Evolutionary conservation across 2,113 vertebrate species (phyloP), one percentile per base, ranked within the genome.

Genomic region (Deroptyus accipitrinus): DNA sequence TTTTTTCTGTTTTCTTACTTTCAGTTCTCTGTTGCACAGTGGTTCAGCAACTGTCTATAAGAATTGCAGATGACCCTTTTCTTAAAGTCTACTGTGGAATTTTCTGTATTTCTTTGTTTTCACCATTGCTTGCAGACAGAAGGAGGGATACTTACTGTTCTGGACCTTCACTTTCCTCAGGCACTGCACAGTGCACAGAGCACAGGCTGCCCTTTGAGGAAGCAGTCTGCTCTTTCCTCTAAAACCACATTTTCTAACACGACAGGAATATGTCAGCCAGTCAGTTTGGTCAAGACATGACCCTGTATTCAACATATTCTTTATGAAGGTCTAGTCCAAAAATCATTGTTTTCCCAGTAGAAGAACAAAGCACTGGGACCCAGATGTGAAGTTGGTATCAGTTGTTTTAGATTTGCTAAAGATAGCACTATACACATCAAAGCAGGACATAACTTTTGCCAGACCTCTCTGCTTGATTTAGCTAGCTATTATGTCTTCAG

Each of bases 191-290:
- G 2, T 16, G 41, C 42, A 35, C 13, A 52, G 33, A 28, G 31
- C 1, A 2, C 30, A 81, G 31, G 11, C 8, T 42, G 39, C 20
- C 0, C 0, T 33, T 11, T 28, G 7, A 3, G 10, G 55, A 41
- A 54, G 10, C 4, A 42, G 15, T 31, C 62, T 51, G 16, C 4
- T 62, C 27, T 78, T 82, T 70, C 28, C 39, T 41, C 31, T 74
- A 57, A 83, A 94, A 62, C 9, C n/a, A 41, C 1, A 0, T 61
- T 89, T 83, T 46, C 68, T 74, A 48, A 24, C 15, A 20, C 13
- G 18, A 62, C 22, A 67, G 5, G 46, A 64, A 52, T 28, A 89
- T 27, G 30, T 51, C 41, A 55, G 18, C 4, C 17, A 30, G 19
- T 37, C 72, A 7, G 33, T 59, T 44, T 67, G 19, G 24, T 83